Evolutionary conservation across 1,140 invertebrate species (phyloP).

Genomic region (Scaptomyza montana): DNA sequence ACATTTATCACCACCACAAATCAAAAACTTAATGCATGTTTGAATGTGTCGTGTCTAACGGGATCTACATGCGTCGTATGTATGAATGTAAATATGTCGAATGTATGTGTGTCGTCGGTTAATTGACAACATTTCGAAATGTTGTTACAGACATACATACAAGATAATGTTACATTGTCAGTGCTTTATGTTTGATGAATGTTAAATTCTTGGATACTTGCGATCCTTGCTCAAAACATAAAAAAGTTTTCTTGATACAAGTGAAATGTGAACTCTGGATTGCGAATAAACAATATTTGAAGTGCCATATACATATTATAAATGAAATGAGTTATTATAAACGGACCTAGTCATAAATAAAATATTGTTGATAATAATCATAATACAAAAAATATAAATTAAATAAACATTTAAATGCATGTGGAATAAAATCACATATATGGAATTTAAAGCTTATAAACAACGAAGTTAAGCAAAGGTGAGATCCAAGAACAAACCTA

Average conservation of each 20-base stretch:
- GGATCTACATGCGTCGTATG: too few species aligned
- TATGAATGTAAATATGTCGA: too few species aligned
- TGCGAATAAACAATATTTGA: neutral
- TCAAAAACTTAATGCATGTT: too few species aligned
- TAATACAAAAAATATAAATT: too few species aligned
- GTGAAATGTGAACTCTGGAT: constrained; percentile 8
- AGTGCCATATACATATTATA: constrained; percentile 7
- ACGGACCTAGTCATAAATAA: constrained; percentile 54
- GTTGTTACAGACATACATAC: neutral
- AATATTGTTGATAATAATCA: neutral
- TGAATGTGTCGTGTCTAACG: too few species aligned
- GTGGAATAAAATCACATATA: too few species aligned
- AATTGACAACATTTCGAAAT: constrained; percentile 3
- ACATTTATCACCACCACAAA: constrained; percentile 29
- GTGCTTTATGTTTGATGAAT: too few species aligned
- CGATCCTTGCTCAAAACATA: neutral
- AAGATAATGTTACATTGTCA: too few species aligned
- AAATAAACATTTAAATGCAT: neutral
- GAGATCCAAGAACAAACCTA: too few species aligned
- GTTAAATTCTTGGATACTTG: too few species aligned
- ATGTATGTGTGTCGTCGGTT: neutral
- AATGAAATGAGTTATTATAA: neutral
- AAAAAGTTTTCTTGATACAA: neutral
- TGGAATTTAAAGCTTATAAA: too few species aligned
- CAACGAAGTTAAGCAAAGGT: neutral